Evolutionary conservation across 2,113 vertebrate genomes (phyloP).

Genomic region (Arenaria interpres): DNA sequence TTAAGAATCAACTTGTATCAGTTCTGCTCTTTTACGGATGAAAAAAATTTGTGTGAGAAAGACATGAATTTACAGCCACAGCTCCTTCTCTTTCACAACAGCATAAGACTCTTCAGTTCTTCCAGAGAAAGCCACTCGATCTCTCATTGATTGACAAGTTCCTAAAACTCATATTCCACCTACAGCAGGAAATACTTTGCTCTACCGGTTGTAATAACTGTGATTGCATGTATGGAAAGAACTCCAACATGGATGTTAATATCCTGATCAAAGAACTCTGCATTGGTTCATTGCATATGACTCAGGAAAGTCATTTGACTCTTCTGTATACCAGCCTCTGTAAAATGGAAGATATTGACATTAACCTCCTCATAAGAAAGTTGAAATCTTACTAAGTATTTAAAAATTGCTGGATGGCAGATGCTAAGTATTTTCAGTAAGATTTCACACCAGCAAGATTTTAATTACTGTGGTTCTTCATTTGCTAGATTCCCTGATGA

Average conservation of each 20-base stretch:
- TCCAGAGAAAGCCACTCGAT: background rate
- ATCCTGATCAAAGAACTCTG: background rate
- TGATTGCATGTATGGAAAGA: background rate
- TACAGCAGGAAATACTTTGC: background rate
- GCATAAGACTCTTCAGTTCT: background rate
- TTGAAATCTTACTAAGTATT: constrained; percentile 14
- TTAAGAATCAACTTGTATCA: background rate
- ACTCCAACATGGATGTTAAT: background rate
- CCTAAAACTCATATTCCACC: background rate
- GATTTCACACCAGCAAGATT: constrained; percentile 33
- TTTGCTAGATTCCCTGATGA: constrained; percentile 32
- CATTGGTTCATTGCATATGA: background rate
- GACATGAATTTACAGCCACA: background rate
- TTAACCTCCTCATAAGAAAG: background rate
- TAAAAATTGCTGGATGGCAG: background rate
- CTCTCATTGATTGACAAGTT: background rate
- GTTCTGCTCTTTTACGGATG: background rate
- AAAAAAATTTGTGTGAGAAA: background rate
- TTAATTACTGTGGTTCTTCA: constrained; percentile 30
- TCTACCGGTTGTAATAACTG: background rate
- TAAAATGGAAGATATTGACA: background rate
- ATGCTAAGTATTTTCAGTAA: constrained; percentile 19
- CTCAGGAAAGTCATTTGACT: background rate
- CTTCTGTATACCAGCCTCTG: background rate
- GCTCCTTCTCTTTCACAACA: background rate